Conservation (phyloP, 2,797 vertebrate species). For the Phylloscopus collybita region DNA sequence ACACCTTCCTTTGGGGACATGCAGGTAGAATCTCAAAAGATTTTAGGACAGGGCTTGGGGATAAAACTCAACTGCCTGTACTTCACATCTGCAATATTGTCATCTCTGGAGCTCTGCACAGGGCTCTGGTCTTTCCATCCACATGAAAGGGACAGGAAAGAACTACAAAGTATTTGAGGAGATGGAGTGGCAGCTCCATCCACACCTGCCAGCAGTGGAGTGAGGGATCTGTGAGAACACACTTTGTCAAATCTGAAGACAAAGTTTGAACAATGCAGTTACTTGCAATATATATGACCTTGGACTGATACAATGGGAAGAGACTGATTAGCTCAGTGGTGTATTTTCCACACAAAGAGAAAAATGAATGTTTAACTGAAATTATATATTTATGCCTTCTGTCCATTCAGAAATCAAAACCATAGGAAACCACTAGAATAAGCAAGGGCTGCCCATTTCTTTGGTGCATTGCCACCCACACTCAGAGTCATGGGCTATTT, state of each 20-base stretch:
- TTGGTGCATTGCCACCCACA: neutral
- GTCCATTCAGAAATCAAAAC: neutral
- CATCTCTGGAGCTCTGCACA: neutral
- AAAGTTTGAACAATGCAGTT: neutral
- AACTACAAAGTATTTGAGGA: neutral
- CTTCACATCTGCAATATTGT: neutral
- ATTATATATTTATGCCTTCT: neutral
- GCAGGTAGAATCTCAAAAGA: neutral
- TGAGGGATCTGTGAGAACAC: neutral
- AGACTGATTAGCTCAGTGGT: neutral
- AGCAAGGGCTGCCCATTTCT: neutral
- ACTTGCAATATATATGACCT: neutral
- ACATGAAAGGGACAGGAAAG: neutral
- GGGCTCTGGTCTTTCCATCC: neutral
- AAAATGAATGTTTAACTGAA: neutral
- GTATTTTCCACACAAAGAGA: neutral
- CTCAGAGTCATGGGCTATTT: neutral
- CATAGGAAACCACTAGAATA: neutral
- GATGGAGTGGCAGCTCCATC: neutral
- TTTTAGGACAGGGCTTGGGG: neutral
- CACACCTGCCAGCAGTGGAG: neutral
- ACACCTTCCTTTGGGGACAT: neutral
- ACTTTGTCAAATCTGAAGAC: neutral
- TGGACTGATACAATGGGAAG: neutral
- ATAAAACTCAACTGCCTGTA: neutral